These are phyloP conservation scores for Drosophila teissieri DNA, from an alignment of 1,140 invertebrate genomes.

Conservation along the genomic window DNA sequence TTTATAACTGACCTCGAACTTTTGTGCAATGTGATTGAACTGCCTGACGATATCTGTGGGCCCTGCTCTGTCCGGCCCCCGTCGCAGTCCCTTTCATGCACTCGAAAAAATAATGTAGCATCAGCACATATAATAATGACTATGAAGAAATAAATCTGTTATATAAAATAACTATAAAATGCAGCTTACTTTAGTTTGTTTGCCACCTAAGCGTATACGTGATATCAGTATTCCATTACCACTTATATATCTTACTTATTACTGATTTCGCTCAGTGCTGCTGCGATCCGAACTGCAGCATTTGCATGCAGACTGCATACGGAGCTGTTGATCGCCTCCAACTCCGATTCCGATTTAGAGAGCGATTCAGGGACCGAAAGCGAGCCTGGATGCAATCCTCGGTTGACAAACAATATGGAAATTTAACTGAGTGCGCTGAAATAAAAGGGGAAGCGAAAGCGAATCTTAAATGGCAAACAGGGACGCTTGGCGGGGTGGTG, in stretches of 20 bases:
- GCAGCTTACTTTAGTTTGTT: too few relatives aligned
- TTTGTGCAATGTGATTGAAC: slow-evolving; percentile 84
- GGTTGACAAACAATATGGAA: slow-evolving; percentile 80
- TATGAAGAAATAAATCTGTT: too few relatives aligned
- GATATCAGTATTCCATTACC: slow-evolving; percentile 9
- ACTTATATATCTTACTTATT: too few relatives aligned
- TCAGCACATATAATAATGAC: too few relatives aligned
- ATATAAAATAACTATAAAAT: too few relatives aligned
- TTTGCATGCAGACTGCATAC: slow-evolving; percentile 81
- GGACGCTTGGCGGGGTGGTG: not conserved
- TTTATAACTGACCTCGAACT: slow-evolving; percentile 84
- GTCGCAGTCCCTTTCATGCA: slow-evolving; percentile 12
- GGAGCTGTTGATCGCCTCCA: slow-evolving; percentile 48
- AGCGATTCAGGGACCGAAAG: slow-evolving; percentile 26
- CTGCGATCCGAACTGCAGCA: slow-evolving; percentile 20
- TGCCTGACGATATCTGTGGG: slow-evolving; percentile 70
- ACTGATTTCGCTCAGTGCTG: not conserved
- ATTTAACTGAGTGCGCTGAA: slow-evolving; percentile 46
- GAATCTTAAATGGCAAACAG: slow-evolving; percentile 41
- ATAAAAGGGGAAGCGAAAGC: slow-evolving; percentile 57
- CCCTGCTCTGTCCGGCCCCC: slow-evolving; percentile 31
- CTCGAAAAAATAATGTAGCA: not conserved
- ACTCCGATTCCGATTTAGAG: slow-evolving; percentile 40
- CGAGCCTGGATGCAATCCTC: slow-evolving; percentile 59
- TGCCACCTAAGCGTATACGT: slow-evolving; percentile 13